Evolutionary conservation across 2,797 vertebrate genomes (phyloP).

Genomic region (Lepidocolaptes lacrymiger): DNA sequence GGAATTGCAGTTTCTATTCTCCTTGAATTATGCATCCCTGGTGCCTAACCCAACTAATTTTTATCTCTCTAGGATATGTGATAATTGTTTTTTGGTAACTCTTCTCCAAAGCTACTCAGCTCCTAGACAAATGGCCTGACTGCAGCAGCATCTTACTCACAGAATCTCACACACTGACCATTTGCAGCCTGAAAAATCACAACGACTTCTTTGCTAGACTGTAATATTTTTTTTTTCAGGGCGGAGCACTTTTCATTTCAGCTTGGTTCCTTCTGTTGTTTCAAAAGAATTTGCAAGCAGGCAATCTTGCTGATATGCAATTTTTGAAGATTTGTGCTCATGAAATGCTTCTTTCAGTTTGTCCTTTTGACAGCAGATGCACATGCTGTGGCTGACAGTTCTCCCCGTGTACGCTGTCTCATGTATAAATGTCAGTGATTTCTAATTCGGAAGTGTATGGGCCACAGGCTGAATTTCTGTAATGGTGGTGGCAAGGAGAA

Average conservation of each 20-base stretch:
- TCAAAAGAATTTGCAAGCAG: not conserved
- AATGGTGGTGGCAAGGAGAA: not conserved
- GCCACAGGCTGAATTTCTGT: not conserved
- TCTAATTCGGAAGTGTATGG: not conserved
- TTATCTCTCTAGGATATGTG: not conserved
- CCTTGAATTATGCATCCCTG: not conserved
- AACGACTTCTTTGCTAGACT: not conserved
- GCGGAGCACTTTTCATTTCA: not conserved
- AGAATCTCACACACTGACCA: not conserved
- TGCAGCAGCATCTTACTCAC: not conserved
- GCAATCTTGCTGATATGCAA: not conserved
- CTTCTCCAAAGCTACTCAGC: not conserved
- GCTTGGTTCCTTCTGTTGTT: not conserved
- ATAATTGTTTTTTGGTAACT: not conserved
- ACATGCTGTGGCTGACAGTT: not conserved
- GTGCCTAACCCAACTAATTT: not conserved
- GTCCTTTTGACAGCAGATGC: not conserved
- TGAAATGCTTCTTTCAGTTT: not conserved
- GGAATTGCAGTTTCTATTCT: not conserved
- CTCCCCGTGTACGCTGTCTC: not conserved
- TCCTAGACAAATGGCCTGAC: not conserved
- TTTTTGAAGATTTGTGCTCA: conserved; percentile 1
- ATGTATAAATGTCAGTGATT: not conserved
- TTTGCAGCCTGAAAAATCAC: not conserved
- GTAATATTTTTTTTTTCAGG: not conserved